Evolutionary conservation across 2,888 invertebrate genomes (phyloP).

Genomic region (Orthosia gracilis): DNA sequence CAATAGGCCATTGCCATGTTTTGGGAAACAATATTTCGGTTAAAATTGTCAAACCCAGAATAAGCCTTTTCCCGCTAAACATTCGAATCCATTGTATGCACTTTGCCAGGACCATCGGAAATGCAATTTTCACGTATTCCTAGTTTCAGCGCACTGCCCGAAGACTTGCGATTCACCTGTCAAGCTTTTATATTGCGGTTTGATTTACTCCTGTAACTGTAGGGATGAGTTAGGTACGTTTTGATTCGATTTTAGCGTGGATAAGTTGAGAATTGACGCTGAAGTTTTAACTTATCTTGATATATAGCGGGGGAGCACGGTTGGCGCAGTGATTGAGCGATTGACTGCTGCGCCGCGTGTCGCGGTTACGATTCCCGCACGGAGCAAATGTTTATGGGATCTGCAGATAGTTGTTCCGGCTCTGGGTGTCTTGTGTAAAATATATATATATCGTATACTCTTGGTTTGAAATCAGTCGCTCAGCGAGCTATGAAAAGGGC

Average conservation of each 20-base stretch:
- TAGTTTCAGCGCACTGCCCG: constrained; percentile 13
- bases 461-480: no score
- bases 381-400: no score
- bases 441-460: no score
- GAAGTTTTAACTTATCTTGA: neutral
- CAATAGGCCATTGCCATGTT: no score
- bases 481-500: no score
- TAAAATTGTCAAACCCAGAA: neutral
- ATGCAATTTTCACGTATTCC: constrained; percentile 48
- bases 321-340: no score
- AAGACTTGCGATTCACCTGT: constrained; percentile 23
- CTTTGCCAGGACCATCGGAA: constrained; percentile 41
- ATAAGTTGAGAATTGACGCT: neutral
- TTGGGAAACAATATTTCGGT: no score
- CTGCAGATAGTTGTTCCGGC: no score
- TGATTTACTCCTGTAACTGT: constrained; percentile 5
- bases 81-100: constrained; percentile 41
- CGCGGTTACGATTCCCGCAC: no score
- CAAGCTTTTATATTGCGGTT: constrained; percentile 15
- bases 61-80: neutral
- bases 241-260: neutral
- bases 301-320: no score
- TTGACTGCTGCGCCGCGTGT: no score
- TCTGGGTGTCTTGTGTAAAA: no score
- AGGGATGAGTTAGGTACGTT: neutral